Evolutionary conservation across 2,113 vertebrate genomes (phyloP).

Genomic region (Crocuta crocuta): DNA sequence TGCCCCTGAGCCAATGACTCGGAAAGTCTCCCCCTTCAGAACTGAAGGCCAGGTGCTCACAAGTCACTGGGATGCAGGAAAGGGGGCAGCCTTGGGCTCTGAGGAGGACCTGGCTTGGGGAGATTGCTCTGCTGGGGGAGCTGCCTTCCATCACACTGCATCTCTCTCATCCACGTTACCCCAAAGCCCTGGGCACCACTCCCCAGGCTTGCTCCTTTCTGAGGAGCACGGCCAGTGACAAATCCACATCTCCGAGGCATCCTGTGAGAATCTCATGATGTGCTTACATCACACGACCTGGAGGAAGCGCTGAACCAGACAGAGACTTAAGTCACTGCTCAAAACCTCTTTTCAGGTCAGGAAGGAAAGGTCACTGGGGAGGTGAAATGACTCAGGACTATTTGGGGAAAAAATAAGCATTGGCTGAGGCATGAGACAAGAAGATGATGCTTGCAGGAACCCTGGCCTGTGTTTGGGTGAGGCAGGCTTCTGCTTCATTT

Average conservation of each 20-base stretch:
- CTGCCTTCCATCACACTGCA: neutral
- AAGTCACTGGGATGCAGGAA: neutral
- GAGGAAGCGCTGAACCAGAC: neutral
- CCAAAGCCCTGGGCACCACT: neutral
- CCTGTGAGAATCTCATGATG: neutral
- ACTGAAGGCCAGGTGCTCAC: neutral
- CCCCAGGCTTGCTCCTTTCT: neutral
- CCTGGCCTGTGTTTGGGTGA: neutral
- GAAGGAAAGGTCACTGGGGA: neutral
- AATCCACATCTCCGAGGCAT: neutral
- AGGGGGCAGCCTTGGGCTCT: neutral
- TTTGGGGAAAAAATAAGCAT: neutral
- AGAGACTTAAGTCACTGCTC: neutral
- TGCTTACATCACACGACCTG: neutral
- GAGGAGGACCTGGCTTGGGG: rapidly evolving
- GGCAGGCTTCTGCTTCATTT: neutral
- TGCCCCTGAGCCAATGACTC: conserved; percentile 15
- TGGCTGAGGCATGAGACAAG: neutral
- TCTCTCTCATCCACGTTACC: too few species aligned
- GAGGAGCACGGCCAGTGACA: neutral
- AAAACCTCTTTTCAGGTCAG: neutral
- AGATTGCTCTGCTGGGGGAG: too few species aligned
- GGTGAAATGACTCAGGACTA: conserved; percentile 16
- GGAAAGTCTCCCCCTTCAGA: neutral
- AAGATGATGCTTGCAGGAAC: neutral